These are phyloP conservation scores for Ericerus pela DNA, from an alignment of 1,140 invertebrate species.

Conservation along the genomic window DNA sequence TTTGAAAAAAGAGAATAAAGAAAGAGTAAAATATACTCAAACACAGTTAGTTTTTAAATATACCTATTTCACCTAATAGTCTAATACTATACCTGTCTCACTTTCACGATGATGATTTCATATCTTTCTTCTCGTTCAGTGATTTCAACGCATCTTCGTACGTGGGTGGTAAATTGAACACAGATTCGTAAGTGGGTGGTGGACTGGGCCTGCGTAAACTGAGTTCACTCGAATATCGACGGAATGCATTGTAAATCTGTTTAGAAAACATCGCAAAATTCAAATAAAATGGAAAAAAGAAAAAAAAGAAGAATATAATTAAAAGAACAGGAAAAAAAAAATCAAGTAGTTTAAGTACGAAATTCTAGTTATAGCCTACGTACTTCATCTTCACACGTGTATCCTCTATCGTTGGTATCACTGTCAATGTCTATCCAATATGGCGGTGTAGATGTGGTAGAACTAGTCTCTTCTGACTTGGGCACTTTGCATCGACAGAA, in stretches of 20 bases:
- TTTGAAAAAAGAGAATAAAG: too few relatives aligned
- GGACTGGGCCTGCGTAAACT: slow-evolving; percentile 2
- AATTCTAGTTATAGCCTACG: too few relatives aligned
- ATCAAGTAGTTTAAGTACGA: too few relatives aligned
- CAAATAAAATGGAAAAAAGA: too few relatives aligned
- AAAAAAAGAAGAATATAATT: too few relatives aligned
- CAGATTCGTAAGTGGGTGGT: slow-evolving; percentile 17
- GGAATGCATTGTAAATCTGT: slow-evolving; percentile 2
- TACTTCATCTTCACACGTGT: not conserved
- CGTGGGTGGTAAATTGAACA: slow-evolving; percentile 15
- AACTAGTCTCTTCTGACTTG: slow-evolving; percentile 13
- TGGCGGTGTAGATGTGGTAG: slow-evolving; percentile 11
- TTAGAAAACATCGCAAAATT: too few relatives aligned
- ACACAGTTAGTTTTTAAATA: too few relatives aligned
- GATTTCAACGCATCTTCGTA: slow-evolving; percentile 15
- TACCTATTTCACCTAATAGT: not conserved
- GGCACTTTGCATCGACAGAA: slow-evolving; percentile 17
- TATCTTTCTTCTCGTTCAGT: not conserved
- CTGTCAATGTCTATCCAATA: slow-evolving; percentile 17
- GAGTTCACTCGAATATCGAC: not conserved
- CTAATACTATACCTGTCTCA: not conserved
- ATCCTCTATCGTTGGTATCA: slow-evolving; percentile 9
- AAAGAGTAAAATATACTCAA: too few relatives aligned
- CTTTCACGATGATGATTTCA: not conserved
- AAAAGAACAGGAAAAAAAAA: too few relatives aligned